These are phyloP conservation scores for Clarias gariepinus DNA, from an alignment of 2,113 vertebrate species.

Conservation along the genomic window DNA sequence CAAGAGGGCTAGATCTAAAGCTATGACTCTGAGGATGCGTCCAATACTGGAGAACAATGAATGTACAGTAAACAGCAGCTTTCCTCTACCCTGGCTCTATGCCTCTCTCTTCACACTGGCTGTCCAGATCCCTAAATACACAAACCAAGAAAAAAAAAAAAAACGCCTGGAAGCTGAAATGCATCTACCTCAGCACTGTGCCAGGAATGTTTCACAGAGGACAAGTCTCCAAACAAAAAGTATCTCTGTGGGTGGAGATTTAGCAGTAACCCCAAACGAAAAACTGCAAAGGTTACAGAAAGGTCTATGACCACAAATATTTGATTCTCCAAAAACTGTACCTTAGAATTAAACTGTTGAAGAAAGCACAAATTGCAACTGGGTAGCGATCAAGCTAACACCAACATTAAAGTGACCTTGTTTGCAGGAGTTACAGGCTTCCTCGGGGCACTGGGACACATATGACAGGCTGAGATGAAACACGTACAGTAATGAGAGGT, in stretches of 20 bases:
- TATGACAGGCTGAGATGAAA: background rate
- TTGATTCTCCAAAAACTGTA: slow-evolving; percentile 9
- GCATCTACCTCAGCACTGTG: slow-evolving; percentile 39
- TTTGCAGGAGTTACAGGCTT: background rate
- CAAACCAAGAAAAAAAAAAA: slow-evolving; percentile 38
- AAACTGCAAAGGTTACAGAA: slow-evolving; percentile 24
- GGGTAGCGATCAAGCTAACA: slow-evolving; percentile 26
- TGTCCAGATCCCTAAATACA: slow-evolving; percentile 46
- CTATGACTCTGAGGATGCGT: background rate
- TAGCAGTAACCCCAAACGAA: slow-evolving; percentile 31
- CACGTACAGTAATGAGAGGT: slow-evolving; percentile 9
- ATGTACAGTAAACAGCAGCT: slow-evolving; percentile 48
- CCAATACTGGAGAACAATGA: slow-evolving; percentile 39
- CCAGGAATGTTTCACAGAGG: slow-evolving; percentile 36
- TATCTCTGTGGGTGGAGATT: slow-evolving; percentile 34
- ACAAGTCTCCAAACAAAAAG: slow-evolving; percentile 40
- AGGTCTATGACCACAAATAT: background rate
- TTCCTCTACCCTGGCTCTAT: slow-evolving; percentile 40
- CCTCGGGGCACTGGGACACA: background rate
- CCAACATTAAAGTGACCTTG: background rate
- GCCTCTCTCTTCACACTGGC: slow-evolving; percentile 39
- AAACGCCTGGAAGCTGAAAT: slow-evolving; percentile 15
- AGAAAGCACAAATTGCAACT: slow-evolving; percentile 30
- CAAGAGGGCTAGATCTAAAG: slow-evolving; percentile 20
- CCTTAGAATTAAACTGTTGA: slow-evolving; percentile 24